These are phyloP conservation scores for Rhizomys pruinosus DNA, from an alignment of 2,113 vertebrate genomes.

Conservation along the genomic window DNA sequence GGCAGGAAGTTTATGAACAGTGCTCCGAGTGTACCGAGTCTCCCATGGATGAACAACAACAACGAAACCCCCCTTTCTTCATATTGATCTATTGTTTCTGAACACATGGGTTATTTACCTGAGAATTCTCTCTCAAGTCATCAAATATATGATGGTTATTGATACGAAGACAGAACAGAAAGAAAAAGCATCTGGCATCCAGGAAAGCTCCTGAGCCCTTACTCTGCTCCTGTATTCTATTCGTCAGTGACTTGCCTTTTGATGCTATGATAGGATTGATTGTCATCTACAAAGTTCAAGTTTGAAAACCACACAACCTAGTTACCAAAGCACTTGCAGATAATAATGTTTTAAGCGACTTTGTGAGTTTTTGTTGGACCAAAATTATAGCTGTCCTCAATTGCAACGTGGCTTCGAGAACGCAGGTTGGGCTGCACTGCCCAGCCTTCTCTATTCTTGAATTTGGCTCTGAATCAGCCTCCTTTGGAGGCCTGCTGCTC, in stretches of 20 bases:
- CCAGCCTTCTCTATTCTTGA: neutral
- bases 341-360: neutral
- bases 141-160: neutral
- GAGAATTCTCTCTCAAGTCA: neutral
- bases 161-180: conserved; percentile 3
- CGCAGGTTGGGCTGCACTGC: neutral
- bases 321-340: neutral
- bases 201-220: accelerated
- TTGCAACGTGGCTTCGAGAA: neutral
- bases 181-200: neutral
- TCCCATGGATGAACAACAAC: neutral
- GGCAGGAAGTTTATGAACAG: neutral
- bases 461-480: conserved; percentile 45
- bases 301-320: neutral
- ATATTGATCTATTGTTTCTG: conserved; percentile 7
- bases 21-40: neutral
- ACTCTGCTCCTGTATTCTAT: neutral
- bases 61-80: conserved; percentile 51
- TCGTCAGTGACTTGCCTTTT: neutral
- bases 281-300: neutral
- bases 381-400: neutral
- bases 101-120: neutral
- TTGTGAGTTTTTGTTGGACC: neutral
- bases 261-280: neutral
- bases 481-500: conserved; percentile 49